A percentile compares a stretch with the other conserved stretches of the same genome.
Conservation (phyloP, 2,113 vertebrate genomes). For the Ophthalmolycus amberensis region DNA sequence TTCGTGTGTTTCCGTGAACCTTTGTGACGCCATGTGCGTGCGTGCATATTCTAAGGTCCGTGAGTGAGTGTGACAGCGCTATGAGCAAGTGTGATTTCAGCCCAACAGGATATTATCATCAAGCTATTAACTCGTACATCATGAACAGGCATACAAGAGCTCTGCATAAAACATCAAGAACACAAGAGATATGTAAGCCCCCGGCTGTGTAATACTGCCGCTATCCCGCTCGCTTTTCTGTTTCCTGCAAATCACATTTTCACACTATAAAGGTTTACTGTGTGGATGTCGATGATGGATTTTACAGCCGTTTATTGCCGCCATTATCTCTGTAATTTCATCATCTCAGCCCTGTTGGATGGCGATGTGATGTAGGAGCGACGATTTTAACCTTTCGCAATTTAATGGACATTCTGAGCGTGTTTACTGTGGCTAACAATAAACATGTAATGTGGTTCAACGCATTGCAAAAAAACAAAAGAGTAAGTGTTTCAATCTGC, state of each 20-base stretch:
- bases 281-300: slow-evolving; percentile 48
- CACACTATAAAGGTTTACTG: slow-evolving; percentile 8
- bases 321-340: slow-evolving; percentile 40
- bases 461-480: background rate
- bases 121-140: slow-evolving; percentile 43
- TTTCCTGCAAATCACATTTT: slow-evolving; percentile 38
- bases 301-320: slow-evolving; percentile 41
- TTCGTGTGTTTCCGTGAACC: slow-evolving; percentile 25
- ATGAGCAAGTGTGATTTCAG: slow-evolving; percentile 37
- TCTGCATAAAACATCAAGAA: slow-evolving; percentile 54
- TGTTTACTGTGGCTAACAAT: background rate
- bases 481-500: background rate
- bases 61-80: slow-evolving; percentile 7
- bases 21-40: background rate
- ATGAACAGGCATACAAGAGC: slow-evolving; percentile 24
- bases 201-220: slow-evolving; percentile 15
- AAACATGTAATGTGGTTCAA: background rate
- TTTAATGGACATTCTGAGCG: slow-evolving; percentile 18
- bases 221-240: slow-evolving; percentile 12
- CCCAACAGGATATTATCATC: slow-evolving; percentile 41
- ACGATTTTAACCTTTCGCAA: slow-evolving; percentile 50
- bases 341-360: slow-evolving; percentile 36
- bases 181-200: slow-evolving; percentile 21
- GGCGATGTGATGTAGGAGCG: background rate
- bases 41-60: background rate